Base-by-base conservation (phyloP, 2,888 invertebrate genomes). In the Heliconius cydno region DNA sequence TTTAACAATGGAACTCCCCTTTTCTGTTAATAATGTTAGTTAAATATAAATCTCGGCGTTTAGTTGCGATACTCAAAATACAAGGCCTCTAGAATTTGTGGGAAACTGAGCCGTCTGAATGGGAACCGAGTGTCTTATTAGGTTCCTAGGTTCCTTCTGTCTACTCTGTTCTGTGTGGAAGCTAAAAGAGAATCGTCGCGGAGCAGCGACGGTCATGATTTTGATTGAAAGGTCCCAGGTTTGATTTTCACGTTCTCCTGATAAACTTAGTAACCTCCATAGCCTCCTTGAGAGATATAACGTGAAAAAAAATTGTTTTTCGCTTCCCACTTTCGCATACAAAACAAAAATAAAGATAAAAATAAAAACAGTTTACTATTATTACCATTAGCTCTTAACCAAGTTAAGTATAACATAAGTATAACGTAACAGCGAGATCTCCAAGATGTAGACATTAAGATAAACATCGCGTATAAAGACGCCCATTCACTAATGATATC, bases 381-480 rank as follows among this genome's bases (percentile, higher is more conserved):
- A 72, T 72, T 34, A 72, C 6, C 22, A 72, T 57, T 30, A 30
- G 57, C 30, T 2, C 30, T 72, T 72, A 57, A 72, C 72, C 57
- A 57, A 72, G 57, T 57, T 72, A 30, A 30, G 30, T 30, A 30
- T 30, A 30, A 72, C 57, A 6, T 19, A 19, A 19, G 22, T 72
- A 72, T 22, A 34, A 30, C 57, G 57, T 72, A 57, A 13, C 57
- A 30, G 72, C 28, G 13, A 72, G 22, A 72, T 72, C 72, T 57
- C 57, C 46, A 30, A 72, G 72, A 57, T 57, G 57, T 52, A 28
- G 7, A n/a, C 72, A 72, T 72, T 72, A 57, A 72, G 72, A 72
- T 72, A 57, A 72, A 12, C 57, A 72, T 57, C 72, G 57, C 57
- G 57, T 72, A 72, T 72, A 72, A 72, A 72, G 57, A 72, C 52